phyloP scores from a whole-genome alignment of 2,113 vertebrate species.

The Antennarius striatus region DNA sequence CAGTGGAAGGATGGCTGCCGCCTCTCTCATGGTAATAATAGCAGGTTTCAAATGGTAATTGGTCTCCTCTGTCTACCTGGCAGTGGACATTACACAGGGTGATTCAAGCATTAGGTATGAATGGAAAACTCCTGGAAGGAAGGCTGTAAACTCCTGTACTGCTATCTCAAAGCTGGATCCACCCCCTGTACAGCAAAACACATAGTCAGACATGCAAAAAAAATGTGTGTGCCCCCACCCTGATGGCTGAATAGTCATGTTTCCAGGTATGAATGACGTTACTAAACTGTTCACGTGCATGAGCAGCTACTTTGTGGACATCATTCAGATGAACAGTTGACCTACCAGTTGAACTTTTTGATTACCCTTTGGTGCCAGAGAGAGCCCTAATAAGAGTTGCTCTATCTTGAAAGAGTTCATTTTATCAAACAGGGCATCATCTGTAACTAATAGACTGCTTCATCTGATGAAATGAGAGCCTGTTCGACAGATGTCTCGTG shows the following conservation, averaged over 20 bases:
- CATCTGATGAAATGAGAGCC: constrained; percentile 76
- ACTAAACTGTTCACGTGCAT: constrained; percentile 46
- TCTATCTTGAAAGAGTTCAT: constrained; percentile 75
- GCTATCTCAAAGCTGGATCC: constrained; percentile 39
- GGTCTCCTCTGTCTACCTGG: constrained; percentile 60
- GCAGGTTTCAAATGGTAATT: constrained; percentile 66
- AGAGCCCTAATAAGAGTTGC: constrained; percentile 68
- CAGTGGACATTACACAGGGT: constrained; percentile 50
- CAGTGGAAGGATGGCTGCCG: constrained; percentile 56
- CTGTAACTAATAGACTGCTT: constrained; percentile 79
- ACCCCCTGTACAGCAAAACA: constrained; percentile 26
- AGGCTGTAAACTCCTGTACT: constrained; percentile 16
- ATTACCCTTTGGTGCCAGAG: constrained; percentile 60
- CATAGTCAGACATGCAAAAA: constrained; percentile 8
- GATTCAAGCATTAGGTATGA: constrained; percentile 66
- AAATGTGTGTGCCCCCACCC: constrained; percentile 9
- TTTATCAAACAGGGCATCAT: constrained; percentile 80
- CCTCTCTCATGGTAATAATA: constrained; percentile 77
- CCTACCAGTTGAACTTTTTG: constrained; percentile 52
- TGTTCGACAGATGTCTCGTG: constrained; percentile 81
- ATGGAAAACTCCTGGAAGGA: constrained; percentile 61
- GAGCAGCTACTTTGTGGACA: constrained; percentile 43
- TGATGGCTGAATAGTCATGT: constrained; percentile 43
- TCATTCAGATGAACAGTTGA: constrained; percentile 62
- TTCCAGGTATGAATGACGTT: constrained; percentile 36